Conservation (phyloP, 2,113 vertebrate species). For the Corythornis madagascariensis region DNA sequence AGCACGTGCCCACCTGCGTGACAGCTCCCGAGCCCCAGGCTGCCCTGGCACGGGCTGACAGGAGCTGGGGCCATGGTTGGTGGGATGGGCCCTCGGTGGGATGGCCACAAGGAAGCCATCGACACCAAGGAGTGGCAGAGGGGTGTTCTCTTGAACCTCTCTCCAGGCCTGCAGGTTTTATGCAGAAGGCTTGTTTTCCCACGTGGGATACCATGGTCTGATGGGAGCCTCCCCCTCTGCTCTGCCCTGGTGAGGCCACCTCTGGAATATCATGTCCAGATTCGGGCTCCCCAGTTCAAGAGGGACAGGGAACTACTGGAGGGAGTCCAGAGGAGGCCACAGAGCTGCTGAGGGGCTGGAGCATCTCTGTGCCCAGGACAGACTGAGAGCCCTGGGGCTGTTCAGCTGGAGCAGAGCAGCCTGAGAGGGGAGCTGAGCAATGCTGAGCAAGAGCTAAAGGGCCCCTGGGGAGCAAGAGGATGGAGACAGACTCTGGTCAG, state of each 20-base stretch:
- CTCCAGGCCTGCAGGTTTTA: background rate
- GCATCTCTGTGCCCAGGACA: no score
- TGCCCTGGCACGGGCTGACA: background rate
- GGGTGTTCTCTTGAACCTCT: background rate
- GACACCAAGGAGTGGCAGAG: background rate
- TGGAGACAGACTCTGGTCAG: no score
- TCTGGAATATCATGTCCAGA: background rate
- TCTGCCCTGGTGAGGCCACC: background rate
- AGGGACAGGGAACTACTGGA: background rate
- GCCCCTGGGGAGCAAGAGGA: no score
- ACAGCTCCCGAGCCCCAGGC: accelerated
- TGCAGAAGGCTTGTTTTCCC: background rate
- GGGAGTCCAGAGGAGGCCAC: no score
- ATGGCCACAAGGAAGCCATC: accelerated
- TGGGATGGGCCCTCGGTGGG: background rate
- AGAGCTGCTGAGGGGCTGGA: no score
- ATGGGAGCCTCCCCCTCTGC: background rate
- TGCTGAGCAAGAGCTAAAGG: no score
- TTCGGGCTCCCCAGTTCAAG: background rate
- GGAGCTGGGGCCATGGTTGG: background rate
- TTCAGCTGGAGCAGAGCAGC: no score
- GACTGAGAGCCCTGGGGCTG: no score
- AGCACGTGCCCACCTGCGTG: background rate
- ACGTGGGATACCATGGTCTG: accelerated
- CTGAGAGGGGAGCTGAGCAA: no score